Evolutionary conservation across 2,113 vertebrate genomes (phyloP).

Genomic region (Stegastes partitus): DNA sequence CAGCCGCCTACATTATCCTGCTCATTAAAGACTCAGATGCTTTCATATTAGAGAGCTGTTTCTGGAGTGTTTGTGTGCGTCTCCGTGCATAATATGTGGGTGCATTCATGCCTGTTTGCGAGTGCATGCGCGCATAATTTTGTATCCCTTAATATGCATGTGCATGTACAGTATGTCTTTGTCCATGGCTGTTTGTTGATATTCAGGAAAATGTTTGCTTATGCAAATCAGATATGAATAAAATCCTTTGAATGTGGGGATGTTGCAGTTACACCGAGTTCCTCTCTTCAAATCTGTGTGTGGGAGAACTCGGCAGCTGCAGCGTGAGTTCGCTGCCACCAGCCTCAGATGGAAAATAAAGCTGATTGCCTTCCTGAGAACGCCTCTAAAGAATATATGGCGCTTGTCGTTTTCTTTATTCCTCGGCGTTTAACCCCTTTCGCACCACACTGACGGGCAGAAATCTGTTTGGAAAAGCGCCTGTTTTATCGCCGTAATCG

Average conservation of each 20-base stretch:
- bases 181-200: conserved; percentile 60
- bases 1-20: conserved; percentile 64
- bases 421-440: not conserved
- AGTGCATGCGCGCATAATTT: conserved; percentile 18
- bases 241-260: conserved; percentile 48
- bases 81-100: conserved; percentile 36
- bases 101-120: conserved; percentile 21
- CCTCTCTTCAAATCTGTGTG: conserved; percentile 59
- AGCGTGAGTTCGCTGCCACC: conserved; percentile 12
- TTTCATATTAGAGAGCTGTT: conserved; percentile 46
- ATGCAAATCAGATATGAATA: conserved; percentile 63
- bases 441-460: not conserved
- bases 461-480: too few relatives aligned
- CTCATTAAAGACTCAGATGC: conserved; percentile 66
- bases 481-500: too few relatives aligned
- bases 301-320: conserved; percentile 61
- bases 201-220: conserved; percentile 51
- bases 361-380: conserved; percentile 8
- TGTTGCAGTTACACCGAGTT: conserved; percentile 42
- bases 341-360: conserved; percentile 41
- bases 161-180: conserved; percentile 52
- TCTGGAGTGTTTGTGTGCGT: conserved; percentile 46
- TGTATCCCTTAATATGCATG: conserved; percentile 35
- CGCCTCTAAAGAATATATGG: not conserved
- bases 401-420: not conserved